A percentile compares a stretch with the other conserved stretches of the same genome.
These are phyloP conservation scores for Sminthurinus aureus DNA, from an alignment of 2,888 invertebrate species.

Conservation along the genomic window DNA sequence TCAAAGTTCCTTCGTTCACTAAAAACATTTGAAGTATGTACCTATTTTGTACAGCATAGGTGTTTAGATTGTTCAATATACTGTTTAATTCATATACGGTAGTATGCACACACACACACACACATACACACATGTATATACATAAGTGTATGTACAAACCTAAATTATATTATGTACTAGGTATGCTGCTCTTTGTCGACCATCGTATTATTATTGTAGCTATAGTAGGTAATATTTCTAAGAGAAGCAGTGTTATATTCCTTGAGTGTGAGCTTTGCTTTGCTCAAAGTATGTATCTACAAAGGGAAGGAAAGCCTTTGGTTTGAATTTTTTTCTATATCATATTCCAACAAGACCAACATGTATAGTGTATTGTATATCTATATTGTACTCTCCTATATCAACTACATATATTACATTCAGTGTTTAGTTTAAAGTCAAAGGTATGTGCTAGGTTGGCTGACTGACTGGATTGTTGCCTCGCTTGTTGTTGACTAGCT, in stretches of 20 bases:
- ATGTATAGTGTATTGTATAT: no score
- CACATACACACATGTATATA: neutral
- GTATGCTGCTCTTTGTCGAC: neutral
- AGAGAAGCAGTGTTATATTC: no score
- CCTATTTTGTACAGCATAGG: neutral
- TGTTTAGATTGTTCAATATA: neutral
- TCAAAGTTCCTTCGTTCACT: conserved; percentile 28
- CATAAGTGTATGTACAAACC: neutral
- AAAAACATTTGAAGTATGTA: neutral
- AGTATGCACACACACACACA: neutral
- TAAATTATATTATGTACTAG: neutral
- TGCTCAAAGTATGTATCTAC: neutral
- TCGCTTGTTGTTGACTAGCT: neutral
- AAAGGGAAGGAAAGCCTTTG: neutral
- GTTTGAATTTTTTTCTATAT: neutral
- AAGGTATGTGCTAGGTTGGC: neutral
- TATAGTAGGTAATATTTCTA: no score
- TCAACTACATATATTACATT: neutral
- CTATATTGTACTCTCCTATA: neutral
- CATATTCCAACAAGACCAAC: neutral
- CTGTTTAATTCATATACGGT: neutral
- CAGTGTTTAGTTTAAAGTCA: neutral
- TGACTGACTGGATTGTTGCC: no score
- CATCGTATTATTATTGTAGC: no score
- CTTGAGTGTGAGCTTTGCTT: neutral